Base-by-base conservation (phyloP, 1,140 invertebrate genomes). In the Papilio helenus region DNA sequence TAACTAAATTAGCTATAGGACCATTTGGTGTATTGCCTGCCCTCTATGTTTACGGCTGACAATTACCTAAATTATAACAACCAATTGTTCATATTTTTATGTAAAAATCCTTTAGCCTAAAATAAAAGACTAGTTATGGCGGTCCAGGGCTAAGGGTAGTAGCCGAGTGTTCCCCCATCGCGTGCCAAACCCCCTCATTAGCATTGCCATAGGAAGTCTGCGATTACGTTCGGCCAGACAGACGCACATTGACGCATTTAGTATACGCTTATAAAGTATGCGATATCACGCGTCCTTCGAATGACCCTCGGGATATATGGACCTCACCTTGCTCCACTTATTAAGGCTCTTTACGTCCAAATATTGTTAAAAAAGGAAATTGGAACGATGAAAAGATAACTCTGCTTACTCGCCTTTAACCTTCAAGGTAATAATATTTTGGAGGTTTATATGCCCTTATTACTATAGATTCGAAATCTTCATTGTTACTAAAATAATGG, bases 191-290 rank as follows among this genome's bases (percentile, higher is more conserved):
- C 20, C 65, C 61, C 51, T 74, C 82, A 90, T 90, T 90, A 89
- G 85, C 90, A 91, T 91, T 87, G 84, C 82, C 85, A 83, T 84
- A 89, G 89, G 88, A 89, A 91, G 87, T 85, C 84, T 84, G 85
- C 82, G 87, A 91, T 91, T 89, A 87, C 81, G 83, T 81, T 79
- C 44, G 80, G 79, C 83, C 82, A 88, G 86, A 85, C 86, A 85
- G 83, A 86, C 85, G 86, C 83, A 84, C 23, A 20, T 26, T 14
- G 72, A 74, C 72, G 72, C 42, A 49, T 46, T 74, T 26, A 26
- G 10, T 46, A 73, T 39, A 46, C 18, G 8, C 34, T 46, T 73
- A 44, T 26, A 74, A 74, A 49, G 14, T 51, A 74, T 20, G 44
- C 44, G 8, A 74, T 74, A 74, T 74, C 72, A 44, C 42, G 34